A percentile compares a stretch with the other conserved stretches of the same genome.
Conservation (phyloP, 2,797 vertebrate species). For the Pseudocheirus occidentalis region DNA sequence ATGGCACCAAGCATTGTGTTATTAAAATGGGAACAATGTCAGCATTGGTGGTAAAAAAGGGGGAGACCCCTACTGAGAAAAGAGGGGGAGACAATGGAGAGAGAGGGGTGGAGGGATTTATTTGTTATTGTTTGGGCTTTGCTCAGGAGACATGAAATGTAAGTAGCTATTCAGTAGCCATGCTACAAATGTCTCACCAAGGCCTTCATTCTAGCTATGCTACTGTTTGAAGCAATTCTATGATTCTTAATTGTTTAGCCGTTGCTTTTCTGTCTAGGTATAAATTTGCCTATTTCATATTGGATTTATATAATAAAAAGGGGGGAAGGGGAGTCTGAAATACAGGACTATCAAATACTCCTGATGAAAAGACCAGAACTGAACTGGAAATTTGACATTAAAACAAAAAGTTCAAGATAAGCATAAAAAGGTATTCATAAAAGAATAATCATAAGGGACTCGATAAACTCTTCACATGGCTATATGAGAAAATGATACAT, state of each 20-base stretch:
- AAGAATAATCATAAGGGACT: background rate
- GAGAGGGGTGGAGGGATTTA: background rate
- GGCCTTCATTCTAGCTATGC: background rate
- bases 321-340: background rate
- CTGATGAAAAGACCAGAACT: background rate
- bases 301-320: background rate
- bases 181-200: background rate
- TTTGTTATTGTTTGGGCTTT: background rate
- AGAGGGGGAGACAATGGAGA: background rate
- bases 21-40: background rate
- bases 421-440: background rate
- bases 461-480: background rate
- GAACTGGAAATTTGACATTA: background rate
- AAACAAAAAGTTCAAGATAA: background rate
- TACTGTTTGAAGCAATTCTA: background rate
- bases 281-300: background rate
- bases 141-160: background rate
- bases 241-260: background rate
- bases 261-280: background rate
- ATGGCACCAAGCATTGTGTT: background rate
- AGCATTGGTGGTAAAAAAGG: background rate
- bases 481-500: background rate
- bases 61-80: background rate
- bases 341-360: background rate
- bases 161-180: background rate